These are phyloP conservation scores for Camponotus pennsylvanicus DNA, from an alignment of 1,140 invertebrate species.

Conservation along the genomic window DNA sequence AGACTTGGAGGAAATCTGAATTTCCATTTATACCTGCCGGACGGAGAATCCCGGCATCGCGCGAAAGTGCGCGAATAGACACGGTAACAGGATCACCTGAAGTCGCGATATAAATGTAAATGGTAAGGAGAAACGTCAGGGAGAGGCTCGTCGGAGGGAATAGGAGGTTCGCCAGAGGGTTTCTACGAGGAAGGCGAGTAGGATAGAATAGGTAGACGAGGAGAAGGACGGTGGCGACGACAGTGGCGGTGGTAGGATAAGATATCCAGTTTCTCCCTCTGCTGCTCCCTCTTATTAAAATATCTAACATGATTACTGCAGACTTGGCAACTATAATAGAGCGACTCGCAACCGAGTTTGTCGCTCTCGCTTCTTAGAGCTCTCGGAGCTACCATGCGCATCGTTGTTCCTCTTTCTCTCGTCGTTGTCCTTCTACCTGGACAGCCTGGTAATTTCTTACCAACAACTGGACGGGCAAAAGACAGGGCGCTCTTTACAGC, in stretches of 20 bases:
- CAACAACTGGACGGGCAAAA: conserved; percentile 44
- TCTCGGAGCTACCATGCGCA: not conserved
- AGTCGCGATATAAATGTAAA: conserved; percentile 81
- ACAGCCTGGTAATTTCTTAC: conserved; percentile 49
- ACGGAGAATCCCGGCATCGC: conserved; percentile 43
- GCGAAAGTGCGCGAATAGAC: conserved; percentile 68
- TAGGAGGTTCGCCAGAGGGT: conserved; percentile 48
- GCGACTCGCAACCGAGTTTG: conserved; percentile 80
- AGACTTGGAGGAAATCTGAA: conserved; percentile 70
- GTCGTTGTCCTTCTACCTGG: conserved; percentile 7
- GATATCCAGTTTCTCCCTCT: conserved; percentile 76
- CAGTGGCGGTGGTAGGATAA: conserved; percentile 49
- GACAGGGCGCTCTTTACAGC: conserved; percentile 33
- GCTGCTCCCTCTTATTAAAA: conserved; percentile 84
- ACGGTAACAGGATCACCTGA: conserved; percentile 73
- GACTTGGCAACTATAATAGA: conserved; percentile 84
- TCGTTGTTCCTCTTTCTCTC: conserved; percentile 4
- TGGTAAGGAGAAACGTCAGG: conserved; percentile 68
- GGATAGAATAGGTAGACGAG: conserved; percentile 1
- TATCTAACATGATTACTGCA: conserved; percentile 84
- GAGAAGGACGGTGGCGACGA: conserved; percentile 15
- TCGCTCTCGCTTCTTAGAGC: conserved; percentile 17
- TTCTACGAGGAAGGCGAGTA: conserved; percentile 3
- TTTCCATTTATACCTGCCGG: conserved; percentile 69
- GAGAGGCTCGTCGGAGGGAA: conserved; percentile 54